These are phyloP conservation scores for Pristionchus maxplancki DNA, from an alignment of 2,888 invertebrate species.

Conservation along the genomic window DNA sequence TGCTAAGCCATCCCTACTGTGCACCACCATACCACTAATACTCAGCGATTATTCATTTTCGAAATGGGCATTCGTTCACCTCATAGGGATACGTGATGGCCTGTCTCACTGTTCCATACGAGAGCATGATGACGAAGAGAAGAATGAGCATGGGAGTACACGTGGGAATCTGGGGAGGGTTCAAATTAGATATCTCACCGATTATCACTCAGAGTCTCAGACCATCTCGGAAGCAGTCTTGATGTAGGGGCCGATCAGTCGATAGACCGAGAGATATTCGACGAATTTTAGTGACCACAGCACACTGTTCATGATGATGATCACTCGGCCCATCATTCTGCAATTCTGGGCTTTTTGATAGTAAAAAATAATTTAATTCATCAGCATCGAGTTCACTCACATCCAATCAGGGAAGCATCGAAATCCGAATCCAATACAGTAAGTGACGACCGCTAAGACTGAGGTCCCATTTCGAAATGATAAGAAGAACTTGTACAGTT, in stretches of 20 bases:
- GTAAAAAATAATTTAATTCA: no score
- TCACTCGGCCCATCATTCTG: constrained; percentile 41
- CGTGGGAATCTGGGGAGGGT: constrained; percentile 82
- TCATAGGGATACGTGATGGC: constrained; percentile 92
- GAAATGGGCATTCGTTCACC: constrained; percentile 78
- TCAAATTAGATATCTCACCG: no score
- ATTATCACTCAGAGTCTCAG: no score
- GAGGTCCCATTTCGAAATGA: constrained; percentile 69
- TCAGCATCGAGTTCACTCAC: no score
- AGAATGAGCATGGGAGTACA: constrained; percentile 98
- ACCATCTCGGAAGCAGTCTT: constrained; percentile 99
- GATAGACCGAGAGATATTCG: constrained; percentile 95
- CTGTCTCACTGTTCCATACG: constrained; percentile 94
- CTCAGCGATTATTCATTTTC: no score
- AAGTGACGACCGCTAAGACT: constrained; percentile 86
- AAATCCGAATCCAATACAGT: constrained; percentile 70
- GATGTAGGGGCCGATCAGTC: constrained; percentile 93
- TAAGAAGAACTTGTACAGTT: constrained; percentile 77
- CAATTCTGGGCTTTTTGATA: no score
- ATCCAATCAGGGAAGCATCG: constrained; percentile 81
- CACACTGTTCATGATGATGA: constrained; percentile 51
- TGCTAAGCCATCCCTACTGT: no score
- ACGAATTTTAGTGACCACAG: constrained; percentile 78
- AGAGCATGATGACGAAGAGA: constrained; percentile 93
- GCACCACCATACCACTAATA: no score